Evolutionary conservation across 2,888 invertebrate species (phyloP), one percentile per base, ranked within the genome.

Genomic region (Thymelicus lineola): DNA sequence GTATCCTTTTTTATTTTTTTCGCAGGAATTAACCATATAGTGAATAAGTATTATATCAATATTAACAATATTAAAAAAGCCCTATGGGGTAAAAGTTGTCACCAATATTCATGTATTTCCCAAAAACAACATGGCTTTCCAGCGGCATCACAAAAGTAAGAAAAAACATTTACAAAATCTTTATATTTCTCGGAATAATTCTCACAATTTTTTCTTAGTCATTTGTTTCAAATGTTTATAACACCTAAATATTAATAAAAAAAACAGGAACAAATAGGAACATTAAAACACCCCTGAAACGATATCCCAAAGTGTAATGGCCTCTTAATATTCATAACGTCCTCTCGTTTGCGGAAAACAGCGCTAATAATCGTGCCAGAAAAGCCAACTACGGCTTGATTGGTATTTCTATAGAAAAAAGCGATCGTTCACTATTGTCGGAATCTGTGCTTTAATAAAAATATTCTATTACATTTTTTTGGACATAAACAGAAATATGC

Each of bases 301-400:
- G 68, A 69, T 63, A 69, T 70, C 70, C 69, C 58, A 68, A 71
- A 70, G 66, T 53, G 71, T 72, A 73, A 75, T 72, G 67, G 59
- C 64, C 68, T 65, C 73, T 76, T 74, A 76, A 74, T 76, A 75
- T 76, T 75, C 75, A 74, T 74, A 74, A 72, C 73, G 67, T 72
- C 63, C 65, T 69, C 48, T 46, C 53, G 69, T 71, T 70, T 57
- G 66, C 15, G 71, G 66, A 55, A 62, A 66, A 70, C 42, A 62
- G 61, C 71, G 38, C 53, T 65, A 65, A 57, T 66, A 64, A 71
- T 66, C 68, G 73, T 45, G 61, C 57, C 66, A 45, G 45, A 67
- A 66, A 62, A 71, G 60, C 71, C 74, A 74, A 73, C 73, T 74
- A 74, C 63, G 20, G 53, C 70, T 67, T 73, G 73, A 73, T 71